Conservation (phyloP, 2,797 vertebrate genomes). For the Apodemus agrarius region DNA sequence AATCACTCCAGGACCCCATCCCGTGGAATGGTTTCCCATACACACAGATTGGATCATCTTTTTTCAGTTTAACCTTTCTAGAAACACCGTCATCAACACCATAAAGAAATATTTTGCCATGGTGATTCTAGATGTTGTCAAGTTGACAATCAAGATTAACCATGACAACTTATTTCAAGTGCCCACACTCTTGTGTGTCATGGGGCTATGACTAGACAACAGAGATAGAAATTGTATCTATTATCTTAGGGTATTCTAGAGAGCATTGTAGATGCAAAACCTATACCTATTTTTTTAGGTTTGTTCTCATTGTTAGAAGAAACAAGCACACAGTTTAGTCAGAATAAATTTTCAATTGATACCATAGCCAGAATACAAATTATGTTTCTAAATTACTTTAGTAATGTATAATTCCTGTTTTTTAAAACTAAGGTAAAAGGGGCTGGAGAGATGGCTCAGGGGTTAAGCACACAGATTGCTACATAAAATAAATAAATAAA, state of each 20-base stretch:
- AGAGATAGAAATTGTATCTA: background rate
- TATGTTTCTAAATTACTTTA: constrained; percentile 30
- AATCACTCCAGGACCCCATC: background rate
- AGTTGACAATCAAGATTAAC: background rate
- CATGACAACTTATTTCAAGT: background rate
- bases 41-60: background rate
- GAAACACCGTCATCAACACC: background rate
- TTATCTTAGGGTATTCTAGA: background rate
- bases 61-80: background rate
- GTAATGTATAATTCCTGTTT: constrained; percentile 9
- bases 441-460: too few species aligned
- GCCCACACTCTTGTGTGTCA: background rate
- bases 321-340: constrained; percentile 6
- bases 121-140: background rate
- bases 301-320: background rate
- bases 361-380: background rate
- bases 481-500: too few species aligned
- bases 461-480: too few species aligned
- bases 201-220: background rate
- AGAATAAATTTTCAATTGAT: background rate
- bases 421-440: constrained; percentile 23
- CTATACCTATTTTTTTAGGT: background rate
- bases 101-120: background rate
- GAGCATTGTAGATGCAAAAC: background rate
- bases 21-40: background rate